Conservation (phyloP, 2,888 invertebrate genomes). For the Silvanus unidentatus region DNA sequence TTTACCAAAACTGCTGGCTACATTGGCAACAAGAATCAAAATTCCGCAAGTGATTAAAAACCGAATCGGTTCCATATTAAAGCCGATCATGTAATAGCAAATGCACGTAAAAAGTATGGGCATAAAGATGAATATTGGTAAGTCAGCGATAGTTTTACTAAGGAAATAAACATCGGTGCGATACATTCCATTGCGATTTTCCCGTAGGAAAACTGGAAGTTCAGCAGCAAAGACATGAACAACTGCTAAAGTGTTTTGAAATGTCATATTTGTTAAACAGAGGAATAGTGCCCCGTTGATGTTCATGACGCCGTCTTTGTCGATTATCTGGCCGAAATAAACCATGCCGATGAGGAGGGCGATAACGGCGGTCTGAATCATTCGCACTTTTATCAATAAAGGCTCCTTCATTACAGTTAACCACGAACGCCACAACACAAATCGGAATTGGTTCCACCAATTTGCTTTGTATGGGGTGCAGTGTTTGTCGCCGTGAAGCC, state of each 20-base stretch:
- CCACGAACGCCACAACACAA: slow-evolving; percentile 88
- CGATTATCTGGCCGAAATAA: slow-evolving; percentile 74
- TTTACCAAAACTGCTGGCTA: slow-evolving; percentile 79
- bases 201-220: slow-evolving; percentile 81
- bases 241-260: slow-evolving; percentile 92
- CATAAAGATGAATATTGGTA: slow-evolving; percentile 78
- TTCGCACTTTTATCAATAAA: slow-evolving; percentile 78
- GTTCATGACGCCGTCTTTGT: slow-evolving; percentile 88
- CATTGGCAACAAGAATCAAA: slow-evolving; percentile 78
- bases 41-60: slow-evolving; percentile 72
- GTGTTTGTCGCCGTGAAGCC: slow-evolving; percentile 26
- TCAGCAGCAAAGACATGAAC: slow-evolving; percentile 88
- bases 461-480: slow-evolving; percentile 68
- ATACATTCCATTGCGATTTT: slow-evolving; percentile 87
- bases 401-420: slow-evolving; percentile 85
- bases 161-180: slow-evolving; percentile 86
- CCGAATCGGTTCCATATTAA: slow-evolving; percentile 60
- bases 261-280: slow-evolving; percentile 87
- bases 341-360: slow-evolving; percentile 82
- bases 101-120: slow-evolving; percentile 78
- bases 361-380: slow-evolving; percentile 84
- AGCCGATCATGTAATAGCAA: slow-evolving; percentile 84
- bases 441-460: slow-evolving; percentile 83
- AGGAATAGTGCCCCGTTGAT: slow-evolving; percentile 89
- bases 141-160: slow-evolving; percentile 83